phyloP scores from a whole-genome alignment of 1,140 invertebrate genomes.

The Sycophaga agraensis region DNA sequence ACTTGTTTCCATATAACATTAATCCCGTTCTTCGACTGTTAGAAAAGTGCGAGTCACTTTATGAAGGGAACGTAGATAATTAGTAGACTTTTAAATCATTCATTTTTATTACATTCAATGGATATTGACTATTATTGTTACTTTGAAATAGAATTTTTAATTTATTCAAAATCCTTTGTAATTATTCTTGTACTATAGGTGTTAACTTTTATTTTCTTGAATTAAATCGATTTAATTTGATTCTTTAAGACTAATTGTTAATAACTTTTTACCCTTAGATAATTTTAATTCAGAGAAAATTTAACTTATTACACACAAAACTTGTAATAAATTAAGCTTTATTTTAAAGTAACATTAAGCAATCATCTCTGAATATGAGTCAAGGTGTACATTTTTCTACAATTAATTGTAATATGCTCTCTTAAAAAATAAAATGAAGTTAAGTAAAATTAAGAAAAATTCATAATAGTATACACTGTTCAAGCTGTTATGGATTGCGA shows the following conservation, averaged over 20 bases:
- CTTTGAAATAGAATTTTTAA: conserved; percentile 2
- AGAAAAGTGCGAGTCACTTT: conserved; percentile 82
- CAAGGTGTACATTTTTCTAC: conserved; percentile 27
- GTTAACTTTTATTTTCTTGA: too few relatives aligned
- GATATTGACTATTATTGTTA: background rate
- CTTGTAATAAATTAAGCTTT: background rate
- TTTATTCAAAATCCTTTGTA: too few relatives aligned
- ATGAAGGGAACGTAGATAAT: conserved; percentile 71
- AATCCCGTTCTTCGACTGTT: conserved; percentile 81
- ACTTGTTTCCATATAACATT: conserved; percentile 88
- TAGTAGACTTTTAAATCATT: conserved; percentile 29
- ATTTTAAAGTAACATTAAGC: conserved; percentile 13
- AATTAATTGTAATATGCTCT: conserved; percentile 29
- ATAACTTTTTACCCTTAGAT: too few relatives aligned
- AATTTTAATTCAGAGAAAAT: too few relatives aligned
- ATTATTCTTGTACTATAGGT: too few relatives aligned
- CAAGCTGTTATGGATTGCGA: background rate
- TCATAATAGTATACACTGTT: background rate
- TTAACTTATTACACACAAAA: background rate
- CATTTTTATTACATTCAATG: background rate
- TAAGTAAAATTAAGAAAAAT: conserved; percentile 12
- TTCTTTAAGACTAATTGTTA: too few relatives aligned
- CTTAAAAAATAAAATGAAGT: conserved; percentile 18
- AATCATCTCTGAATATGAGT: conserved; percentile 8
- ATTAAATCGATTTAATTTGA: too few relatives aligned